Base-by-base conservation (phyloP, 1,140 invertebrate species). In the Drosophila cardini region DNA sequence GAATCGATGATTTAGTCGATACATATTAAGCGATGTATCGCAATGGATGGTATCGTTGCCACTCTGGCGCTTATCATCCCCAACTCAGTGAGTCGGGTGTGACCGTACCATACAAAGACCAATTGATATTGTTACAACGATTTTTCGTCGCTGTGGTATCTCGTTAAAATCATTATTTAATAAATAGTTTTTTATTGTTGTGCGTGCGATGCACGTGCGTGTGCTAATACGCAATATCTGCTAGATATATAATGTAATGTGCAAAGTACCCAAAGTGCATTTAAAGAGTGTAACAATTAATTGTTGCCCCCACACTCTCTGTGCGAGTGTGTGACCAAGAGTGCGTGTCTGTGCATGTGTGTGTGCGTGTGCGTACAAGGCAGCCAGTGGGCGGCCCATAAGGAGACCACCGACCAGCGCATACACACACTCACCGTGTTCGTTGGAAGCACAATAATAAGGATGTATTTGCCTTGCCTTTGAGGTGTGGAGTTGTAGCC, bases 101-200 rank as follows among this genome's bases (percentile, higher is more conserved):
- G 78, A 77, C 78, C 78, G 69, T 82, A 61, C 11, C 48, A 8
- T 53, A 45, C 6, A 46, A 67, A 72, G 68, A 42, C 42, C 78
- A 81, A 83, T 83, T 81, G 52, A 80, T 80, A 81, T 78, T 81
- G 62, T 83, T 79, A 72, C 80, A 83, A 83, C 76, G 76, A 84
- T 83, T 83, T 82, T 83, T 83, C 80, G 76, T 74, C 65, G 38
- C 55, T 62, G 42, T 62, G 32, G 57, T 62, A 55, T 40, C 34
- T 52, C 76, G 60, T 79, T 68, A 76, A 67, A 72, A 72, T 53
- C 30, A 45, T 40, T 56, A 65, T 58, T 75, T 68, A 63, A 64
- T 76, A 58, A 70, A 60, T 53, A 11, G 65, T 36, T 61, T 55
- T 46, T 36, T 34, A 46, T 46, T 48, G 16, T 50, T 57, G 50